A percentile compares a stretch with the other conserved stretches of the same genome.
These are phyloP conservation scores for Myiozetetes cayanensis DNA, from an alignment of 2,113 vertebrate species.

Conservation along the genomic window DNA sequence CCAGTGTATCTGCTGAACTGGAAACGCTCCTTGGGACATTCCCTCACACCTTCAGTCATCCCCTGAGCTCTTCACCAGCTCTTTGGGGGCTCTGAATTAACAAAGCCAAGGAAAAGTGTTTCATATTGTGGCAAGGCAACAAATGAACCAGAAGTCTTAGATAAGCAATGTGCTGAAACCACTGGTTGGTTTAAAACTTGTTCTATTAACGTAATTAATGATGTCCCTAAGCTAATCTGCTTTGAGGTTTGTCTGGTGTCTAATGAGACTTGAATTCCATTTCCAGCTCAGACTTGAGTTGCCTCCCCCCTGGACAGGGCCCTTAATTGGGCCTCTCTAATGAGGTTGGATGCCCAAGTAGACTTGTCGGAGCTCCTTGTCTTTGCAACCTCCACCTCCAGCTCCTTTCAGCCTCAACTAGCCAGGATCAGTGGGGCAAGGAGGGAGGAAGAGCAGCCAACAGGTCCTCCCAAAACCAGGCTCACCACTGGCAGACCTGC, in stretches of 20 bases:
- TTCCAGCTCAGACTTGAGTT: not conserved
- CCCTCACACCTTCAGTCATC: not conserved
- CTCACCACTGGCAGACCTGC: not conserved
- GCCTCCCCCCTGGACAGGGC: not conserved
- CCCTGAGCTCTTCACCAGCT: not conserved
- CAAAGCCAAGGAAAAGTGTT: not conserved
- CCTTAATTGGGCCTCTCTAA: not conserved
- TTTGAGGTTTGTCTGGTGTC: not conserved
- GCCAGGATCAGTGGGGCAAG: not conserved
- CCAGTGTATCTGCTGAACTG: rapidly evolving
- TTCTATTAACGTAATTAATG: not conserved
- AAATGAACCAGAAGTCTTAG: not conserved
- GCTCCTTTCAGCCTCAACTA: not conserved
- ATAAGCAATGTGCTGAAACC: not conserved
- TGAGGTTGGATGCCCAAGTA: not conserved
- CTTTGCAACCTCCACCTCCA: not conserved
- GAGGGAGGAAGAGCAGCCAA: not conserved
- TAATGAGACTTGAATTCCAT: not conserved
- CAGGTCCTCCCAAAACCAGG: not conserved
- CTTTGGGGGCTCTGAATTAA: not conserved
- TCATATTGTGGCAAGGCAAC: not conserved
- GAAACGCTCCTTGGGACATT: not conserved
- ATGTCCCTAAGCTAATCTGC: not conserved
- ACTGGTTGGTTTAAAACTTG: not conserved
- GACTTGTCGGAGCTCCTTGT: not conserved